Evolutionary conservation across 2,888 invertebrate genomes (phyloP).

Genomic region (Caprella mutica): DNA sequence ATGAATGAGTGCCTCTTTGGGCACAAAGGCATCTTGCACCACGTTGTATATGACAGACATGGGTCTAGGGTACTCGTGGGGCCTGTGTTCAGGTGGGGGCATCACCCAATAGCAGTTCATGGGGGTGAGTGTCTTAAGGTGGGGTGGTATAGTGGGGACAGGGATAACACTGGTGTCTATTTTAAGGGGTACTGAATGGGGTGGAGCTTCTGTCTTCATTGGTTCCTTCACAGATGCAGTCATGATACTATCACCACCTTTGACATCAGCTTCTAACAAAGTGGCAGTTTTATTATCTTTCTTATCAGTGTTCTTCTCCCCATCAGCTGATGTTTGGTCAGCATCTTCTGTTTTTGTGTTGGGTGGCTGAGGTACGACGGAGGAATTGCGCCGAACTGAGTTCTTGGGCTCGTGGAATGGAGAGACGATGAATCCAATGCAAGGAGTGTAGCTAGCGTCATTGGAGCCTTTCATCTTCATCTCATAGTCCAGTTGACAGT

Average conservation of each 20-base stretch:
- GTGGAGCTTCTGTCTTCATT: too few relatives aligned
- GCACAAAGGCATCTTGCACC: conserved; percentile 65
- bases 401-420: too few relatives aligned
- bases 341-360: too few relatives aligned
- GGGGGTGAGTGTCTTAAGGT: conserved; percentile 41
- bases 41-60: conserved; percentile 79
- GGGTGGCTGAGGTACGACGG: too few relatives aligned
- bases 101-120: conserved; percentile 66
- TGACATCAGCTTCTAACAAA: too few relatives aligned
- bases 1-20: conserved; percentile 69
- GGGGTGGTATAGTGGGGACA: conserved; percentile 55
- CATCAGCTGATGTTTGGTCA: too few relatives aligned
- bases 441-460: conserved; percentile 79
- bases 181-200: neutral
- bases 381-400: too few relatives aligned
- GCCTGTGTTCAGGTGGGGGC: conserved; percentile 86
- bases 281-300: too few relatives aligned
- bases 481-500: conserved; percentile 87
- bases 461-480: conserved; percentile 84
- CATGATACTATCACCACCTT: too few relatives aligned
- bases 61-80: conserved; percentile 83
- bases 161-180: neutral
- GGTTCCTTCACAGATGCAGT: too few relatives aligned
- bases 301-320: too few relatives aligned
- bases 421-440: conserved; percentile 7